Percentiles rank a stretch among this genome's conserved stretches.
phyloP scores from a whole-genome alignment of 2,888 invertebrate genomes.

The Sinohyriopsis cumingii region DNA sequence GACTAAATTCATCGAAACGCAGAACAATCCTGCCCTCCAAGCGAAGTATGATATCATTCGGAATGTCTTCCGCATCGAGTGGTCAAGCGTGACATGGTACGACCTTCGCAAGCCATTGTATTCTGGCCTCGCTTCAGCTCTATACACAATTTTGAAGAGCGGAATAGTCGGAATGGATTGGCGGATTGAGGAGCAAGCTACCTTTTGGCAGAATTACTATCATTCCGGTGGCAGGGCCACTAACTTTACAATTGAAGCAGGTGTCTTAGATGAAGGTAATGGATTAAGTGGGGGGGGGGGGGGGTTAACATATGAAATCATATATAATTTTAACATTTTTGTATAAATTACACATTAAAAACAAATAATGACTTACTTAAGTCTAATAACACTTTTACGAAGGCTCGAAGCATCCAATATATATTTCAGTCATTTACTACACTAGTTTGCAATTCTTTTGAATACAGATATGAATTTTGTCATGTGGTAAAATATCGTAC shows the following conservation, averaged over 20 bases:
- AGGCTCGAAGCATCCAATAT: too few species aligned
- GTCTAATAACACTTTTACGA: too few species aligned
- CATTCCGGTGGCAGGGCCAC: constrained; percentile 28
- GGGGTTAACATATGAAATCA: too few species aligned
- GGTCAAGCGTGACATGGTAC: constrained; percentile 44
- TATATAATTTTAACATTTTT: too few species aligned
- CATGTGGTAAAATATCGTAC: too few species aligned
- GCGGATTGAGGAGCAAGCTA: constrained; percentile 44
- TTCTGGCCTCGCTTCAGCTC: constrained; percentile 54
- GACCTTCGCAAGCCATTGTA: constrained; percentile 54
- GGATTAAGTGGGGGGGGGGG: background rate
- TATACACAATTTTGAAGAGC: constrained; percentile 27
- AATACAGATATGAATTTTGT: too few species aligned
- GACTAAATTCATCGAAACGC: constrained; percentile 34
- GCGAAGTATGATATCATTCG: constrained; percentile 35
- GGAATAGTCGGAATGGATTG: constrained; percentile 22
- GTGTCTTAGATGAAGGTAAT: constrained; percentile 40
- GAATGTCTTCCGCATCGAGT: constrained; percentile 45
- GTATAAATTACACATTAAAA: too few species aligned
- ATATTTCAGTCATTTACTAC: too few species aligned
- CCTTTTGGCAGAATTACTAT: constrained; percentile 39
- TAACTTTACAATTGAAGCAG: constrained; percentile 42
- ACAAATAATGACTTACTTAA: too few species aligned
- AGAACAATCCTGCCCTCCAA: constrained; percentile 19
- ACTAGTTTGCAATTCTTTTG: too few species aligned